Conservation (phyloP, 2,888 invertebrate genomes). For the Phengaris arion region DNA sequence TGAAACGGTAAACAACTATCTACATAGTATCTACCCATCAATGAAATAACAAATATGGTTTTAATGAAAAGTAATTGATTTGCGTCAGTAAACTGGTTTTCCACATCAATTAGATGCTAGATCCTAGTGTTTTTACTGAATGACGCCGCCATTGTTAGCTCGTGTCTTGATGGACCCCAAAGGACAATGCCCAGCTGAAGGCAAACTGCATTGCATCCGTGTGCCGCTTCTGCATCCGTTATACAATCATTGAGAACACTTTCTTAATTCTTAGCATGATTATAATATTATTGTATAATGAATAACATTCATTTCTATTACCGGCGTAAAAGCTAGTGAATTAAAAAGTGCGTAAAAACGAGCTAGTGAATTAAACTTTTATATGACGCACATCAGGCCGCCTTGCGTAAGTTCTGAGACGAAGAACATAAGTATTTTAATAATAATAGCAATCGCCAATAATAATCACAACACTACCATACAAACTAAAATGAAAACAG, state of each 20-base stretch:
- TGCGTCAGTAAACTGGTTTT: constrained; percentile 53
- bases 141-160: constrained; percentile 45
- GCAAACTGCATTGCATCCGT: constrained; percentile 45
- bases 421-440: background rate
- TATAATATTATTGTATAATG: constrained; percentile 14
- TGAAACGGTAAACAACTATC: background rate
- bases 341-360: no score
- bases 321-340: background rate
- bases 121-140: constrained; percentile 62
- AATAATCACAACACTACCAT: no score
- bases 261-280: constrained; percentile 21
- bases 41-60: constrained; percentile 13
- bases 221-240: constrained; percentile 37
- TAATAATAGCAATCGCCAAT: no score
- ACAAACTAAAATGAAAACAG: no score
- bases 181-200: constrained; percentile 49
- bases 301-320: background rate
- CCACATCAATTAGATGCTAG: constrained; percentile 50
- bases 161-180: constrained; percentile 45
- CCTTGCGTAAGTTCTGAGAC: background rate
- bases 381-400: background rate
- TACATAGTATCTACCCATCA: background rate
- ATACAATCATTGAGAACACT: constrained; percentile 32
- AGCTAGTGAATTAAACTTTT: background rate
- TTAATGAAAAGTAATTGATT: constrained; percentile 37